Evolutionary conservation across 2,113 vertebrate genomes (phyloP).

Genomic region (Melierax canorus): DNA sequence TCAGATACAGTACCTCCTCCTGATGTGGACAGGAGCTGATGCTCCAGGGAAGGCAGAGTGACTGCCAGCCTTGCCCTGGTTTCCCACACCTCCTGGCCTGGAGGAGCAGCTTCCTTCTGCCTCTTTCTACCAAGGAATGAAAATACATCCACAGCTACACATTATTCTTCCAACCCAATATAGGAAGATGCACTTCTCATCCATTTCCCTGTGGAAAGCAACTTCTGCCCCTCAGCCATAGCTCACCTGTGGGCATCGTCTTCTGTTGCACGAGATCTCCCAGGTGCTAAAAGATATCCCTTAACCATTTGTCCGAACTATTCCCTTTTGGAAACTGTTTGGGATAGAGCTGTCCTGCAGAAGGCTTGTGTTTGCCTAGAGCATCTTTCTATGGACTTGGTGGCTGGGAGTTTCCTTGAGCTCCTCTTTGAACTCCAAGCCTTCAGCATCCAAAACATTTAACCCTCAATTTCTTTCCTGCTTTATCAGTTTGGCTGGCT

Average conservation of each 20-base stretch:
- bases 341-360: not conserved
- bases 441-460: conserved; percentile 39
- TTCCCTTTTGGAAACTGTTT: not conserved
- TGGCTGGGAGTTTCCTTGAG: conserved; percentile 39
- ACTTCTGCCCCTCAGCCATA: not conserved
- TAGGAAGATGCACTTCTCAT: not conserved
- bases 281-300: not conserved
- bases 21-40: not conserved
- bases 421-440: conserved; percentile 43
- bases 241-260: not conserved
- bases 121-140: not conserved
- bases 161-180: not conserved
- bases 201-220: not conserved
- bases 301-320: not conserved
- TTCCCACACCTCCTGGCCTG: not conserved
- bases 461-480: conserved; percentile 41
- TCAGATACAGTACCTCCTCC: not conserved
- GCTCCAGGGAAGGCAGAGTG: not conserved
- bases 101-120: not conserved
- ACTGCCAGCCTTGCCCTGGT: not conserved
- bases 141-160: not conserved
- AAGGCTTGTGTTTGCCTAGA: not conserved
- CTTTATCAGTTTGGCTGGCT: conserved; percentile 49
- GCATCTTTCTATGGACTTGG: not conserved
- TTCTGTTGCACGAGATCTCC: not conserved